Evolutionary conservation across 2,797 vertebrate genomes (phyloP), one percentile per base, ranked within the genome.

Genomic region (Bovichtus diacanthus): DNA sequence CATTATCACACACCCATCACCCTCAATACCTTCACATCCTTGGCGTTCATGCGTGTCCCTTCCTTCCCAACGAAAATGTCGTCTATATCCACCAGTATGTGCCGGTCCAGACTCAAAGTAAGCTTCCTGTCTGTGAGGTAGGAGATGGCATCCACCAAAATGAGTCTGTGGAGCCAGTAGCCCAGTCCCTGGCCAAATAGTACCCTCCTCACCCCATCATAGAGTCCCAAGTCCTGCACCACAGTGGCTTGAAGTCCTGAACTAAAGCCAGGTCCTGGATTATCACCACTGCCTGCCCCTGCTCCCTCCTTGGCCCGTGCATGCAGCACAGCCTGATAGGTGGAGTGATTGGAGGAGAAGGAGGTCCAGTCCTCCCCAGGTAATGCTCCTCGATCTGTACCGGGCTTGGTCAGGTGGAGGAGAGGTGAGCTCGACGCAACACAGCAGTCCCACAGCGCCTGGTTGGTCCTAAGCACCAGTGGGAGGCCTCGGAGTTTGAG

Each of bases 61-160:
- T 99, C 98, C 81, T 99, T 99, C 44, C 98, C 98, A 9, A 99
- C 98, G 16, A 99, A 99, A 92, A 99, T 99, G 86, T 99, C 98
- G 15, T 99, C 98, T 46, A 99, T 97, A 93, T 99, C 98, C 79
- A 99, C 98, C 78, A 99, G 95, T 78, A 99, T 93, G 91, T 98
- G 97, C 53, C 97, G 95, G 23, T 99, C 97, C 95, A 99, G 90
- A 25, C 97, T 97, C 67, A 98, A 76, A 0, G 91, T 95, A 65
- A 99, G 94, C 86, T 95, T 97, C 85, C 96, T 96, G 67, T 97
- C 97, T 0, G 98, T 97, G 86, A 99, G 93, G 95, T 97, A 99
- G 39, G 97, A 95, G 76, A 99, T 94, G 85, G 98, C 96, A 7
- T 99, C 98, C 76, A 99, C 94, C 66, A 99, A 94, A 90, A 99